These are phyloP conservation scores for Oreochromis tanganicae DNA, from an alignment of 2,113 vertebrate genomes.

Conservation along the genomic window DNA sequence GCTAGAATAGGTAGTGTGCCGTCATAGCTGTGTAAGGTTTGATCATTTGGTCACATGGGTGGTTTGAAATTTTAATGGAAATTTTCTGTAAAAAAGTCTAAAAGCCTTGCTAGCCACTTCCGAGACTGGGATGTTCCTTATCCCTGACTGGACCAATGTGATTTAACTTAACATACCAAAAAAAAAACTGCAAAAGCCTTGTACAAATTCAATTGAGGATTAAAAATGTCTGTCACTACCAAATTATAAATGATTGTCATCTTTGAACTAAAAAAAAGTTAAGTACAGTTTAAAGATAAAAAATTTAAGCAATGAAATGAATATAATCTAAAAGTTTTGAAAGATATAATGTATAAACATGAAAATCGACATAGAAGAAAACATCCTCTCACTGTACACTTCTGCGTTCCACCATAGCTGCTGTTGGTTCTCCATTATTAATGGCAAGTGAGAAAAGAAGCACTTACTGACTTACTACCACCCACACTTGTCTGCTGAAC, in stretches of 20 bases:
- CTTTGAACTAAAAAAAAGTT: background rate
- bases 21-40: slow-evolving; percentile 2
- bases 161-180: background rate
- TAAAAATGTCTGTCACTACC: background rate
- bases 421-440: slow-evolving; percentile 59
- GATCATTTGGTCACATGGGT: slow-evolving; percentile 31
- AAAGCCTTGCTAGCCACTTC: slow-evolving; percentile 14
- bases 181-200: background rate
- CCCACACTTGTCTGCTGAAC: slow-evolving; percentile 6
- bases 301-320: background rate
- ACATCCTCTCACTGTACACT: background rate
- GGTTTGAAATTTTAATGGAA: slow-evolving; percentile 53
- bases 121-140: background rate
- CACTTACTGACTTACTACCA: slow-evolving; percentile 55
- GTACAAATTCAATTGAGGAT: background rate
- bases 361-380: background rate
- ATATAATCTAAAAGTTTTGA: background rate
- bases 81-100: slow-evolving; percentile 1
- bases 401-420: background rate
- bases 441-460: slow-evolving; percentile 48
- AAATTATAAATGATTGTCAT: background rate
- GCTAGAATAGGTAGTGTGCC: background rate
- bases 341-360: background rate
- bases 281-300: background rate
- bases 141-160: background rate